Conservation (phyloP, 2,888 invertebrate genomes). For the Ectobius pallidus region DNA sequence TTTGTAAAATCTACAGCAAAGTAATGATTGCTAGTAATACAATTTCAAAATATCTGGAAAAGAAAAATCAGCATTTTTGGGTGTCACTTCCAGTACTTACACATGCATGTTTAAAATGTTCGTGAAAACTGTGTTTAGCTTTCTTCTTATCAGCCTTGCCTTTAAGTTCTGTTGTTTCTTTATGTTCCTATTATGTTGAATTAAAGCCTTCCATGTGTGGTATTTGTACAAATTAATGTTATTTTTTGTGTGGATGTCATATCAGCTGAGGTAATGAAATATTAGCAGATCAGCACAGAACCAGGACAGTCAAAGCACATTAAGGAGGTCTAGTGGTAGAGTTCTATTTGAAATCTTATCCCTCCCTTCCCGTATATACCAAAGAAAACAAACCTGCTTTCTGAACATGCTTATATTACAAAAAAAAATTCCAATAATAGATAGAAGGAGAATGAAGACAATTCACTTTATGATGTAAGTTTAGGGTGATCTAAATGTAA, state of each 20-base stretch:
- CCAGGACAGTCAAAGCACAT: background rate
- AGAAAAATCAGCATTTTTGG: conserved; percentile 33
- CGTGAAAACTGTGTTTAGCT: conserved; percentile 18
- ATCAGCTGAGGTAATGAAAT: background rate
- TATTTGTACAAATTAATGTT: conserved; percentile 24
- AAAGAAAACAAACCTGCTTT: too few relatives aligned
- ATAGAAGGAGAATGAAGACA: too few relatives aligned
- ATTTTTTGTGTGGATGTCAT: conserved; percentile 18
- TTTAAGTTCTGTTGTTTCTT: background rate
- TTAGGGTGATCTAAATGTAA: too few relatives aligned
- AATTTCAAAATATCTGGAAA: too few relatives aligned
- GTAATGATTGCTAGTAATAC: too few relatives aligned
- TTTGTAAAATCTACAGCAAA: too few relatives aligned
- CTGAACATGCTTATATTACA: too few relatives aligned
- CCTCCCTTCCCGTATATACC: too few relatives aligned
- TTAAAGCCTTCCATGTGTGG: conserved; percentile 30
- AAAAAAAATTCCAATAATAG: too few relatives aligned
- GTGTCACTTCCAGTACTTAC: conserved; percentile 30
- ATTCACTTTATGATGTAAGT: too few relatives aligned
- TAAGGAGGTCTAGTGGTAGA: conserved; percentile 22
- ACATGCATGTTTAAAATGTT: conserved; percentile 34
- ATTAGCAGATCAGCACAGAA: conserved; percentile 23
- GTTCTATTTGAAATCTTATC: too few relatives aligned
- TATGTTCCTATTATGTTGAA: conserved; percentile 7
- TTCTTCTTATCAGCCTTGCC: conserved; percentile 17